Evolutionary conservation across 2,113 vertebrate species (phyloP), one percentile per base, ranked within the genome.

Genomic region (Synchiropus splendidus): DNA sequence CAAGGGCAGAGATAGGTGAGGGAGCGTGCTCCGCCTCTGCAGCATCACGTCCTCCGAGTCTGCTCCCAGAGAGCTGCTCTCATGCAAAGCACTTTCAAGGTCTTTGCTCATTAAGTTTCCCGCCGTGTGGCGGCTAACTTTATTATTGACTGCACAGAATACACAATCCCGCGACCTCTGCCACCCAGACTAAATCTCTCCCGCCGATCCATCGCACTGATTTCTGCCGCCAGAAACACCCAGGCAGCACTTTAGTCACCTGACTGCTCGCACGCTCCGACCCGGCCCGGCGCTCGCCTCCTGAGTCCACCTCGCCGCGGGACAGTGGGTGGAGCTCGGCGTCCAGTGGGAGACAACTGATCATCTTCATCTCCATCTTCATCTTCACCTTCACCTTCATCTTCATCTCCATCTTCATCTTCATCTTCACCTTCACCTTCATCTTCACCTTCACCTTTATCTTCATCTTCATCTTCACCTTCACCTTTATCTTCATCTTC

Each of bases 111-210:
- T 98, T 96, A 98, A 89, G 89, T 96, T 98, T 96, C 94, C 62
- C 78, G 76, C 80, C 85, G 88, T 92, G 89, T 91, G 87, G 90
- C 89, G 92, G 85, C 88, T 90, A 91, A 98, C 92, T 98, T 98
- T 97, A 97, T 98, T 98, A 98, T 98, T 98, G 94, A 98, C 94
- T 97, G 88, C 91, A 89, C 86, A 94, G 92, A 94, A 97, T 94
- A 98, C 93, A 98, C 94, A 98, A 96, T 90, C 90, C 89, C 85
- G 82, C 90, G 92, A 97, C 94, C 94, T 95, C 90, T 95, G 93
- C 90, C 92, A 90, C 85, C 84, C 74, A 82, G 85, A 95, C 90
- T 93, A 93, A 90, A 94, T 94, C 92, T 93, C 89, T 90, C 78
- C 86, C 80, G 87, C 86, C 80, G 86, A 89, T 87, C 91, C 89